Evolutionary conservation across 1,140 invertebrate species (phyloP).

Genomic region (Lycorma delicatula): DNA sequence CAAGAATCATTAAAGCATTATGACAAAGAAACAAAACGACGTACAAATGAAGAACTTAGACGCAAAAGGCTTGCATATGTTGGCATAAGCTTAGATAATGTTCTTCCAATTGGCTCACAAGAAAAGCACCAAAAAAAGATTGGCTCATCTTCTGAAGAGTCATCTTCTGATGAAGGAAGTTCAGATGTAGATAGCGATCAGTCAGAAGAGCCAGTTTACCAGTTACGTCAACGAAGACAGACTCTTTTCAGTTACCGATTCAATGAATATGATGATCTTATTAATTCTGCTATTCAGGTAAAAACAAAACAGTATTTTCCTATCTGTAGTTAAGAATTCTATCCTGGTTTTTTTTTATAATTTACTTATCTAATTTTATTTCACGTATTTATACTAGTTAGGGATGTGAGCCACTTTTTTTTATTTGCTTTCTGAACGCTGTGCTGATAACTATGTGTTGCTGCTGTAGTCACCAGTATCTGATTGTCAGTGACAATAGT

Average conservation of each 20-base stretch:
- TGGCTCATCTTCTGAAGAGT: not conserved
- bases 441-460: too few relatives aligned
- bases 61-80: slow-evolving; percentile 66
- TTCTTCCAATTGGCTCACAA: slow-evolving; percentile 39
- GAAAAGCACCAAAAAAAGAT: slow-evolving; percentile 3
- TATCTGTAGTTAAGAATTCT: too few relatives aligned
- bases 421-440: too few relatives aligned
- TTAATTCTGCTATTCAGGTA: slow-evolving; percentile 82
- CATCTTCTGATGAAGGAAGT: not conserved
- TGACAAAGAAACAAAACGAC: slow-evolving; percentile 42
- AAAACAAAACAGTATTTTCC: too few relatives aligned
- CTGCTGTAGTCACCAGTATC: too few relatives aligned
- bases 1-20: slow-evolving; percentile 44
- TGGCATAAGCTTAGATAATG: slow-evolving; percentile 68
- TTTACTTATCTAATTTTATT: too few relatives aligned
- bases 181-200: slow-evolving; percentile 28
- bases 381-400: too few relatives aligned
- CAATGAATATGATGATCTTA: slow-evolving; percentile 89
- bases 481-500: too few relatives aligned
- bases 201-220: slow-evolving; percentile 62
- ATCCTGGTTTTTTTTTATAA: too few relatives aligned
- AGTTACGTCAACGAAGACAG: slow-evolving; percentile 62
- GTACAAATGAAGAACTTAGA: slow-evolving; percentile 55
- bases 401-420: too few relatives aligned
- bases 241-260: slow-evolving; percentile 74